Percentiles rank a stretch among this genome's conserved stretches.
These are phyloP conservation scores for Rotaria macrura DNA, from an alignment of 2,888 invertebrate genomes.

Conservation along the genomic window DNA sequence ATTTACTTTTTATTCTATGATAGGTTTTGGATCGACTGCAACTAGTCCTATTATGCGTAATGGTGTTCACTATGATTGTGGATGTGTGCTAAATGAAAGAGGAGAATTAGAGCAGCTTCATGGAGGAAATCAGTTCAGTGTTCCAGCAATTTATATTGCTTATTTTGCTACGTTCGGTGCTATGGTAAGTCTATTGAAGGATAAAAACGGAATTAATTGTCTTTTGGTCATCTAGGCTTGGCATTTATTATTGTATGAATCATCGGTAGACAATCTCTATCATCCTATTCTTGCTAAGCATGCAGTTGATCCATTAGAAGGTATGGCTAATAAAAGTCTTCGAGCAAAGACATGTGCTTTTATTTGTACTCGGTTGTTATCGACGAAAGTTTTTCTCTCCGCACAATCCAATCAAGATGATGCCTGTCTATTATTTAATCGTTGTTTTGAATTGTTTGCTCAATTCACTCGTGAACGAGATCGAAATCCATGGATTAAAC, in stretches of 20 bases:
- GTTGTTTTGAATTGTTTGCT: neutral
- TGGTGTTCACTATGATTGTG: neutral
- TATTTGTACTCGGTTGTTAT: neutral
- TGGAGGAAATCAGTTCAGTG: neutral
- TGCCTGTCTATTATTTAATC: neutral
- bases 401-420: neutral
- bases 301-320: neutral
- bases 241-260: neutral
- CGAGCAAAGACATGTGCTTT: neutral
- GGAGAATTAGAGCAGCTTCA: neutral
- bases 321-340: neutral
- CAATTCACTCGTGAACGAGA: neutral
- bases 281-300: neutral
- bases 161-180: neutral
- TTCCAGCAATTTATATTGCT: neutral
- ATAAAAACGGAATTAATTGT: no score
- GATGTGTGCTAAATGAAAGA: neutral
- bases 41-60: neutral
- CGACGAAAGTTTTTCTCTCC: neutral
- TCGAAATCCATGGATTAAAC: neutral
- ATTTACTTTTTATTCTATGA: neutral
- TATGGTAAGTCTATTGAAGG: neutral
- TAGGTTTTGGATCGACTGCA: neutral
- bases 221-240: neutral
- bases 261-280: neutral